Base-by-base conservation (phyloP, 1,140 invertebrate species). In the Lutraria rhynchaena region DNA sequence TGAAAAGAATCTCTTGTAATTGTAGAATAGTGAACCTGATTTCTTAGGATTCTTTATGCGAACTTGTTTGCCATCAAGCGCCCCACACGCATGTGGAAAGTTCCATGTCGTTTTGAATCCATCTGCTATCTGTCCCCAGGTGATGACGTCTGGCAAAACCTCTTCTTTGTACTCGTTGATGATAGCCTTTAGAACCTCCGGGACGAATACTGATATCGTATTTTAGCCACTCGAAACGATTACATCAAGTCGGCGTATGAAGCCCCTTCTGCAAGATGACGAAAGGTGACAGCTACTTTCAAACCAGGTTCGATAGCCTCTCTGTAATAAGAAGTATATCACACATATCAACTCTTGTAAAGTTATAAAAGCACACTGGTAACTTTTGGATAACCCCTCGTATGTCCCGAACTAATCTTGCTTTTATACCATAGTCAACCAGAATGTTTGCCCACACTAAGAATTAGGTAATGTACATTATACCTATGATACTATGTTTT, bases 251-350 rank as follows among this genome's bases (percentile, higher is more conserved):
- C 22, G 15, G 22, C 11, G 57, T 77, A 83, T 11, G 2, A 33
- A 44, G 29, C 37, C 3, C 55, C 58, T 13, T 46, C 63, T 31
- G 53, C 31, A 3, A 71, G 2, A 76, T 57, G 51, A 3, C 33
- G 17, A 24, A 82, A 5, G 17, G 81, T 83, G n/a, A 77, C 24
- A 0, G 63, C 82, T 17, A 58, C n/a, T 49, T 81, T 80, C 94
- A 46, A 98, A 90, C 85, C 98, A 96, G 1, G 97, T 95, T 74
- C 97, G 92, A 13, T 97, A 95, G 0, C 97, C n/a, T n/a, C n/a
- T n/a, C n/a, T n/a, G n/a, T n/a, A n/a, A n/a, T n/a, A n/a, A n/a
- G n/a, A n/a, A n/a, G n/a, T n/a, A n/a, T n/a, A n/a, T n/a, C n/a
- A n/a, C n/a, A n/a, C n/a, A n/a, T n/a, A n/a, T n/a, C n/a, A n/a